phyloP scores from a whole-genome alignment of 2,888 invertebrate genomes.

The Unio pictorum region DNA sequence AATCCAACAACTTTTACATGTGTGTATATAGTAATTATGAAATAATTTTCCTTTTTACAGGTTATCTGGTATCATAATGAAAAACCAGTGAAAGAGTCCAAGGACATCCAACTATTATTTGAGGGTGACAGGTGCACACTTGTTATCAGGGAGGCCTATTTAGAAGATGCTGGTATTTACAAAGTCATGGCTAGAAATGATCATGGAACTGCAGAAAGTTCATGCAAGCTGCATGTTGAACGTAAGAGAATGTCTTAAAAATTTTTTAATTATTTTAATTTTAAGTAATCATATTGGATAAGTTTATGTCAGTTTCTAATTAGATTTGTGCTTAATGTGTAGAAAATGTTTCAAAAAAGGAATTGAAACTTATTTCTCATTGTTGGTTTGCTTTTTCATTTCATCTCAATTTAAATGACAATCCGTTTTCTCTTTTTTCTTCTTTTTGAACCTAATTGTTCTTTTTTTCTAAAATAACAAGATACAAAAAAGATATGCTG shows the following conservation, averaged over 20 bases:
- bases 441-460: too few relatives aligned
- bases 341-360: not conserved
- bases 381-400: too few relatives aligned
- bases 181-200: slow-evolving; percentile 91
- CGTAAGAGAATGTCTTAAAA: slow-evolving; percentile 56
- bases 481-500: too few relatives aligned
- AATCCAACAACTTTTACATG: too few relatives aligned
- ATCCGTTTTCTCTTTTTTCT: too few relatives aligned
- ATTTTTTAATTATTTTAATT: not conserved
- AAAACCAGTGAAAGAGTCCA: slow-evolving; percentile 86
- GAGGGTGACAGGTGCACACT: slow-evolving; percentile 81
- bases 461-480: too few relatives aligned
- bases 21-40: not conserved
- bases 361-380: not conserved
- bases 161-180: slow-evolving; percentile 85
- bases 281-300: not conserved
- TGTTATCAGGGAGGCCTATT: slow-evolving; percentile 75
- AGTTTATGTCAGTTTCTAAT: not conserved
- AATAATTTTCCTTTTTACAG: slow-evolving; percentile 63
- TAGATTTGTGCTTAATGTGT: not conserved
- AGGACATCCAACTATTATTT: slow-evolving; percentile 85
- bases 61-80: slow-evolving; percentile 85
- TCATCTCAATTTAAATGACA: too few relatives aligned
- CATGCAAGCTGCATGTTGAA: slow-evolving; percentile 86
- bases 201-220: slow-evolving; percentile 86